Evolutionary conservation across 2,113 vertebrate species (phyloP).

Genomic region (Myrmecobius fasciatus): DNA sequence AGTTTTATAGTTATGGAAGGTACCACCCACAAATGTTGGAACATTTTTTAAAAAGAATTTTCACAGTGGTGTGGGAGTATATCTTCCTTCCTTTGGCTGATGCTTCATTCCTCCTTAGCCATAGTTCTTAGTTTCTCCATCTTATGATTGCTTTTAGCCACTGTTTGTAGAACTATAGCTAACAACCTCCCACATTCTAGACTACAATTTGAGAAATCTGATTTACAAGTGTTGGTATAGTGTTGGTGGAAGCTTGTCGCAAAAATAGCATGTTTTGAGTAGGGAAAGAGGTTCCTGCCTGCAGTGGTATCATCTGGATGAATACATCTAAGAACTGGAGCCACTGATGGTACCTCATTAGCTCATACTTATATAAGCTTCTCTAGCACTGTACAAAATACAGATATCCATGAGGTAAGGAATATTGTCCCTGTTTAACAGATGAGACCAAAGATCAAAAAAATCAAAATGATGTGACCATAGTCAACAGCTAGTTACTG

Average conservation of each 20-base stretch:
- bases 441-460: not conserved
- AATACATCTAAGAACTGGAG: not conserved
- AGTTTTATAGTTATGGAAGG: slow-evolving; percentile 6
- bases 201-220: not conserved
- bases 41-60: not conserved
- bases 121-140: not conserved
- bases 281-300: not conserved
- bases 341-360: not conserved
- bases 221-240: not conserved
- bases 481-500: not conserved
- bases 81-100: not conserved
- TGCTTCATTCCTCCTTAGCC: not conserved
- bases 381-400: not conserved
- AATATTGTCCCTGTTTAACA: not conserved
- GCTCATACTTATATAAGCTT: not conserved
- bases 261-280: not conserved
- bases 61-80: not conserved
- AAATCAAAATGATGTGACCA: not conserved
- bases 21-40: slow-evolving; percentile 8
- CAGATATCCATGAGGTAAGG: not conserved
- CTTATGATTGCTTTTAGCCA: not conserved
- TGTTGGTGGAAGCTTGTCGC: not conserved
- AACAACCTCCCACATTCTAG: not conserved
- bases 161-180: not conserved
- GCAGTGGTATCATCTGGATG: not conserved